Base-by-base conservation (phyloP, 2,888 invertebrate genomes). In the Odontocerum albicorne region DNA sequence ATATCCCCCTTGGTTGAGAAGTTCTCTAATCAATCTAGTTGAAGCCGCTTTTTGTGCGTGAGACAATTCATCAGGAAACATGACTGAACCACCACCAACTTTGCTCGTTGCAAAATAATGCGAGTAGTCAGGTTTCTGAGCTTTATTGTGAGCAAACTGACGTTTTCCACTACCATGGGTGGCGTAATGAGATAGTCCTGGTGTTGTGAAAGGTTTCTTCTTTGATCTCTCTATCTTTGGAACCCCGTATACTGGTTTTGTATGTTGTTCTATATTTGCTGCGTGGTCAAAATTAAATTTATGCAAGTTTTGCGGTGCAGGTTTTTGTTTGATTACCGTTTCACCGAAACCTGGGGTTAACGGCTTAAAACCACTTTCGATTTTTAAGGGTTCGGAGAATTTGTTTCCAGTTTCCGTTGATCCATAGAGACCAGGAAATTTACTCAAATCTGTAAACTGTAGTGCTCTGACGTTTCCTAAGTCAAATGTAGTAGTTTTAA, bases 161-260 rank as follows among this genome's bases (percentile, higher is more conserved):
- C 20, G 13, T 2, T 46, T 46, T 16, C 27, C 43, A 17, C 32
- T 32, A 10, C 51, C 60, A 15, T 57, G 61, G 1, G 69, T 66
- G 1, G 72, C 66, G 61, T 68, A 80, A 63, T 77, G 72, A 57
- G 73, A 74, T 16, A 80, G 66, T 1, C 79, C 80, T 0, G 77
- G 78, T 10, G 77, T 77, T 7, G 71, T 72, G 15, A 67, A 66
- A 1, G 75, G 70, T 49, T 71, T 67, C 64, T 77, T 66, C 61
- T 70, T 64, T 49, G 70, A 60, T 61, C 61, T 66, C 49, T 71
- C 73, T 1, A 66, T 65, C 32, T 58, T 62, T 8, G 62, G 62
- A 7, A 43, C 44, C 16, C 62, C 57, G 20, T 58, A 59, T 20
- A 57, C 49, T 0, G 63, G 62, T 33, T 55, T 49, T 10, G 59